These are phyloP conservation scores for Lepidonotus clava DNA, from an alignment of 2,888 invertebrate species.

Conservation along the genomic window DNA sequence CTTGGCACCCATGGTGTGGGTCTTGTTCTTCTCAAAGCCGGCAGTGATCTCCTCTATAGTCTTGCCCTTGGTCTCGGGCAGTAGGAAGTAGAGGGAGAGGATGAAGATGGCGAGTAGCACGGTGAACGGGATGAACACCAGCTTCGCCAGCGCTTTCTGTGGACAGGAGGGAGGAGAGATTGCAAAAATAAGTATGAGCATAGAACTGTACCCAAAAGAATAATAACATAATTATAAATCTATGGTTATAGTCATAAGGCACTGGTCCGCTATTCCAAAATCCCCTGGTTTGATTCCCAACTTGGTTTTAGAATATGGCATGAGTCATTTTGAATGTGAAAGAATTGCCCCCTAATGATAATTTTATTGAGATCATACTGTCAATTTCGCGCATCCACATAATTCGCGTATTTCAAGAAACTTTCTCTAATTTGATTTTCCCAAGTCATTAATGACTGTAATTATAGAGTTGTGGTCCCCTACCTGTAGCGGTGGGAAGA, in stretches of 20 bases:
- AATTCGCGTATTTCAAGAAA: too few species aligned
- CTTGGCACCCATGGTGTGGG: too few species aligned
- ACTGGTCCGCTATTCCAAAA: too few species aligned
- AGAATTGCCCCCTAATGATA: too few species aligned
- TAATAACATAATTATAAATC: neutral
- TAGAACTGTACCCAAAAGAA: neutral
- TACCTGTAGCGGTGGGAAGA: constrained; percentile 83
- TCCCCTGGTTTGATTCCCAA: too few species aligned
- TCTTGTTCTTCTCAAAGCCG: constrained; percentile 20
- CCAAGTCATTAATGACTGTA: neutral
- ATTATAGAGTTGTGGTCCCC: neutral
- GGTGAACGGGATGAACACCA: constrained; percentile 87
- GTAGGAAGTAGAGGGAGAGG: constrained; percentile 98
- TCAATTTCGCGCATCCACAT: too few species aligned
- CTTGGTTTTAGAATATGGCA: too few species aligned
- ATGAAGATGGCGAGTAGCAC: constrained; percentile 91
- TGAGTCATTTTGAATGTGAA: too few species aligned
- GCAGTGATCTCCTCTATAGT: constrained; percentile 92
- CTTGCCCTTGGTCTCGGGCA: constrained; percentile 99
- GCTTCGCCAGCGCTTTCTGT: constrained; percentile 71
- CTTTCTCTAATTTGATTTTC: neutral
- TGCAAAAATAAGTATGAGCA: neutral
- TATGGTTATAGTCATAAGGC: neutral
- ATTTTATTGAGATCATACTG: too few species aligned
- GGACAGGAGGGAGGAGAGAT: constrained; percentile 64